Evolutionary conservation across 1,140 invertebrate species (phyloP), one percentile per base, ranked within the genome.

Genomic region (Zophobas morio): DNA sequence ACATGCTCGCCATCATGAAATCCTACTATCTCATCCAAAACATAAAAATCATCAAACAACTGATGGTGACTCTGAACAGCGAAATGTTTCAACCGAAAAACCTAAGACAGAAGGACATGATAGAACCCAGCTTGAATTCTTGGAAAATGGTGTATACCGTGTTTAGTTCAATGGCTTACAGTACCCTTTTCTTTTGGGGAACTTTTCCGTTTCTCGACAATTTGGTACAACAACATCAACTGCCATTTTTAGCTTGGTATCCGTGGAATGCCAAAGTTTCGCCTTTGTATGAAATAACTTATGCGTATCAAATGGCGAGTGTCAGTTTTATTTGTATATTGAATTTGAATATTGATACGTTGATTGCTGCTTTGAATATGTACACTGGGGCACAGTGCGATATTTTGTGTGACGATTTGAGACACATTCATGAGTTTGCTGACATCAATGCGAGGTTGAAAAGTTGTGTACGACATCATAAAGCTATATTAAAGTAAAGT

Each of bases 201-300:
- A 70, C 37, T 37, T 70, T 70, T n/a, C 63, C 63, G 36, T 39
- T 70, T 40, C 33, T 70, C 5, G 63, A 70, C 40, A 37, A 37
- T 6, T 32, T 35, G 4, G 2, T 32, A 1, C 36, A 40, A 40
- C 35, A 39, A 5, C 37, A 46, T 6, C 34, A 37, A 70, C 40
- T 70, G 33, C 63, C 63, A 2, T 70, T 70, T 35, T 42, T 70
- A 20, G 37, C 37, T 70, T 70, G 63, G 63, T 70, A 70, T 40
- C 60, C 60, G 4, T 70, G 40, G 6, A 33, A 70, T 40, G 1
- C 20, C 1, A 70, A 5, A 70, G 40, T 42, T 20, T 37, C 60
- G n/a, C 60, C 60, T 8, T 39, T 42, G 2, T 70, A 70, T n/a
- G 34, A 70, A 40, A 5, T 70, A 2, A 70, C 60, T 4, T 70